phyloP scores from a whole-genome alignment of 2,888 invertebrate genomes.

The Mythimna loreyi region DNA sequence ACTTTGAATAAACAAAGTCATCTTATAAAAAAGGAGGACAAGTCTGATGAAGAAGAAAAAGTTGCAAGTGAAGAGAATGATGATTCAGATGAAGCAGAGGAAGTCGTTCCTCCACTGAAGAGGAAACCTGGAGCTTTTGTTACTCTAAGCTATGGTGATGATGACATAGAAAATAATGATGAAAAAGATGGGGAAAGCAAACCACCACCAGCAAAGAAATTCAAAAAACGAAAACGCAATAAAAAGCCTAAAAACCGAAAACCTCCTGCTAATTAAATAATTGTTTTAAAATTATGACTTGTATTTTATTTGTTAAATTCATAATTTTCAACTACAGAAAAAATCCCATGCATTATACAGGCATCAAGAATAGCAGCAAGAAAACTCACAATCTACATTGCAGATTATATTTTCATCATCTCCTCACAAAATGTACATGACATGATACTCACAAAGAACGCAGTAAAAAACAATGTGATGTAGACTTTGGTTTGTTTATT shows the following conservation, averaged over 20 bases:
- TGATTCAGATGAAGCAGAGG: constrained; percentile 70
- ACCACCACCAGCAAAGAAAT: constrained; percentile 78
- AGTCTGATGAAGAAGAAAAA: constrained; percentile 67
- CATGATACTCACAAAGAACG: constrained; percentile 79
- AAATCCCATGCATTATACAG: constrained; percentile 39
- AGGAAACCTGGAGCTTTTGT: constrained; percentile 85
- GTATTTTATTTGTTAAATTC: constrained; percentile 44
- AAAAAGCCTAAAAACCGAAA: constrained; percentile 74
- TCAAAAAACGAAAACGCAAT: constrained; percentile 81
- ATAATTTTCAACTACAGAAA: constrained; percentile 14
- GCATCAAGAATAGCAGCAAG: constrained; percentile 55
- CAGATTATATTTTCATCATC: constrained; percentile 82
- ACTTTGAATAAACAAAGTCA: constrained; percentile 89
- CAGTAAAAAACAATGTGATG: constrained; percentile 86
- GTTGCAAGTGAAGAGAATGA: constrained; percentile 67
- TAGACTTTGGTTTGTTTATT: constrained; percentile 91
- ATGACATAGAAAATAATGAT: constrained; percentile 66
- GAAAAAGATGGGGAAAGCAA: constrained; percentile 65
- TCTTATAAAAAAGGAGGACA: constrained; percentile 83
- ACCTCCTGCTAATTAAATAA: constrained; percentile 48
- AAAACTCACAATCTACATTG: constrained; percentile 77
- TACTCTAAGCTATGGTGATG: constrained; percentile 81
- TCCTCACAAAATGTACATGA: constrained; percentile 81
- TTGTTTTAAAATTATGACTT: constrained; percentile 18
- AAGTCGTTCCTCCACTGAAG: constrained; percentile 67